These are phyloP conservation scores for Mactromeris polynyma DNA, from an alignment of 2,888 invertebrate genomes.

Conservation along the genomic window DNA sequence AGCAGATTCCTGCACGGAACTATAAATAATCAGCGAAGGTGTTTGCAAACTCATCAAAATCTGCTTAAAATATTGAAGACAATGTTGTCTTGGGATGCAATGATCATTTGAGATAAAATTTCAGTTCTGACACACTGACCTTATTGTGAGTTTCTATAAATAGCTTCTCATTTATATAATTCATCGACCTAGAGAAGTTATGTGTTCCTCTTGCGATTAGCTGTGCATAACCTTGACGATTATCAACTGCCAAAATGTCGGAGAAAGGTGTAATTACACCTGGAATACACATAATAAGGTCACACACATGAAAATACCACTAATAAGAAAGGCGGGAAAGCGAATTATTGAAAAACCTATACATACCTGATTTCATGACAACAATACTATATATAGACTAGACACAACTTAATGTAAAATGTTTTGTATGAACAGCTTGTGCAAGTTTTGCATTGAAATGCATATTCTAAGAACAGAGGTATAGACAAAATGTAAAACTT, in stretches of 20 bases:
- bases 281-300: neutral
- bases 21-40: neutral
- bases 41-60: neutral
- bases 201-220: neutral
- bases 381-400: neutral
- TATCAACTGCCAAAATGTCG: neutral
- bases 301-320: too few species aligned
- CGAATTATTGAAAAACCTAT: too few species aligned
- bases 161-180: conserved; percentile 12
- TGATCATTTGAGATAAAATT: neutral
- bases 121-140: conserved; percentile 16
- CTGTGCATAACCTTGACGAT: conserved; percentile 9
- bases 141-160: neutral
- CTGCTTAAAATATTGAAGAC: neutral
- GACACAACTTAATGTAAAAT: neutral
- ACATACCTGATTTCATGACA: neutral
- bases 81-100: neutral
- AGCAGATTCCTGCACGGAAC: neutral
- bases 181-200: neutral
- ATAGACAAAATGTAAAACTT: neutral
- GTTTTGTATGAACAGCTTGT: neutral
- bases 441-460: neutral
- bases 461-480: too few species aligned
- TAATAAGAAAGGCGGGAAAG: too few species aligned
- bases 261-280: neutral